A percentile compares a stretch with the other conserved stretches of the same genome.
These are phyloP conservation scores for Limnephilus rhombicus DNA, from an alignment of 2,888 invertebrate genomes.

Conservation along the genomic window DNA sequence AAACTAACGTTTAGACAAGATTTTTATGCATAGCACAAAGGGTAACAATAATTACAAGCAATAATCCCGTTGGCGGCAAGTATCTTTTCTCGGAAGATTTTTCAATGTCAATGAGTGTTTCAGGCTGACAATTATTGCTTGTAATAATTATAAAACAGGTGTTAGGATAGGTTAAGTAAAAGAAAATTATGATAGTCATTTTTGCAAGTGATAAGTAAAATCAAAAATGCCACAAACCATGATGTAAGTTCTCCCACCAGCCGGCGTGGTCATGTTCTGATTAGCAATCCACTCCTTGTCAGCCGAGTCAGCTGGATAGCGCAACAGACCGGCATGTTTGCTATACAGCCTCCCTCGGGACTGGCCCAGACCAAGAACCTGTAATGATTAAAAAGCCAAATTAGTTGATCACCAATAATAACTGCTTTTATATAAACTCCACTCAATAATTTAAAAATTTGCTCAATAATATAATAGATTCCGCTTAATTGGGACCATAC, in stretches of 20 bases:
- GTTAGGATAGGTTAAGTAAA: not conserved
- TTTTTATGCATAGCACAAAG: too few species aligned
- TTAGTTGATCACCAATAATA: not conserved
- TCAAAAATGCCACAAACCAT: conserved; percentile 74
- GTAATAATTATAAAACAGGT: not conserved
- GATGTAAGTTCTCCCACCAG: conserved; percentile 88
- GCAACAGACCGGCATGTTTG: conserved; percentile 86
- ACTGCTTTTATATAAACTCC: not conserved
- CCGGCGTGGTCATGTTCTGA: conserved; percentile 86
- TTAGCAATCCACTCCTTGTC: conserved; percentile 90
- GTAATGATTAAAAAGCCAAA: conserved; percentile 3
- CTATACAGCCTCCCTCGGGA: conserved; percentile 87
- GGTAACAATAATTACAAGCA: too few species aligned
- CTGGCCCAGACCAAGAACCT: conserved; percentile 85
- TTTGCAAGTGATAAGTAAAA: not conserved
- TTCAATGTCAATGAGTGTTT: too few species aligned
- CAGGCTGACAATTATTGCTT: too few species aligned
- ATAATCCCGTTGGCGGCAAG: too few species aligned
- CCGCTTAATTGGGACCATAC: too few species aligned
- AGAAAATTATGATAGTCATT: not conserved
- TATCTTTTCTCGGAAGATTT: too few species aligned
- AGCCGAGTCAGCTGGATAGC: conserved; percentile 88
- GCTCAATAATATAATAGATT: not conserved
- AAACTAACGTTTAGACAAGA: too few species aligned
- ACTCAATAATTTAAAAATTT: not conserved